phyloP scores from a whole-genome alignment of 2,113 vertebrate genomes.

The Oryzias woworae region DNA sequence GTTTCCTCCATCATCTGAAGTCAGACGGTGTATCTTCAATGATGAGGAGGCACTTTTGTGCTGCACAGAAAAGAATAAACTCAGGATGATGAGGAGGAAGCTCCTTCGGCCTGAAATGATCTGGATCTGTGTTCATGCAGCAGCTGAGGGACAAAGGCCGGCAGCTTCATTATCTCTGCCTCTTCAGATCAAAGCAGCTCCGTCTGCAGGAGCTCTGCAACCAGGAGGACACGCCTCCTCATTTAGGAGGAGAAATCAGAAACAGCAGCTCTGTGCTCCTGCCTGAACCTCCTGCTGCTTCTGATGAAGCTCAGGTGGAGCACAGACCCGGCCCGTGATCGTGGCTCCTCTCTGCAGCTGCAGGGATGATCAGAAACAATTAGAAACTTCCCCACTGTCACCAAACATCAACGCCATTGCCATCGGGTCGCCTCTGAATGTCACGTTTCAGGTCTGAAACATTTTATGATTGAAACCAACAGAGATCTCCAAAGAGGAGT shows the following conservation, averaged over 20 bases:
- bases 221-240: constrained; percentile 11
- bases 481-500: no score
- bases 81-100: no score
- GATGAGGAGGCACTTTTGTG: no score
- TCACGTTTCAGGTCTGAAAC: neutral
- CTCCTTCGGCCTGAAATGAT: constrained; percentile 7
- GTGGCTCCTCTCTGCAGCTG: constrained; percentile 1
- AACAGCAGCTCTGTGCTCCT: no score
- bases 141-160: constrained; percentile 8
- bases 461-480: no score
- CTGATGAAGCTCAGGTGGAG: constrained; percentile 15
- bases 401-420: constrained; percentile 9
- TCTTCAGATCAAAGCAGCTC: constrained; percentile 42
- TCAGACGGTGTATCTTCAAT: no score
- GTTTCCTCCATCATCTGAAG: no score
- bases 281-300: neutral
- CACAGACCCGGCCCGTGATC: neutral
- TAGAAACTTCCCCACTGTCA: constrained; percentile 8
- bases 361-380: constrained; percentile 13
- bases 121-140: constrained; percentile 28
- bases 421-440: neutral
- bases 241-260: constrained; percentile 2
- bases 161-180: constrained; percentile 40
- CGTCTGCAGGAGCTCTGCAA: constrained; percentile 9
- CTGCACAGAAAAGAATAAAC: no score